Percentiles rank a stretch among this genome's conserved stretches.
phyloP scores from a whole-genome alignment of 2,888 invertebrate genomes.

The Acrocyrtus sp. region DNA sequence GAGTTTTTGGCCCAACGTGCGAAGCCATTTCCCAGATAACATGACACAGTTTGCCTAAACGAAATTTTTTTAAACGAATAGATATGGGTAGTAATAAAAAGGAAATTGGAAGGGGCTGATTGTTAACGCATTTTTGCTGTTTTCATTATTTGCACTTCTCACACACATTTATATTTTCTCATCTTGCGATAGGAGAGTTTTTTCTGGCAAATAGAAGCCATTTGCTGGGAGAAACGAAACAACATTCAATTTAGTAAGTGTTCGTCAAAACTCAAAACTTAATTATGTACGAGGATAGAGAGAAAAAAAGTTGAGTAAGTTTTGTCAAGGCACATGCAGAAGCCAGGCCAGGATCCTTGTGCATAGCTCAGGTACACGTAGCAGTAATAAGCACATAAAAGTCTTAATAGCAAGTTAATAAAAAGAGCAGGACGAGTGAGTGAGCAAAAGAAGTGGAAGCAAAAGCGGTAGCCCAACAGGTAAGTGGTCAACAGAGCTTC shows the following conservation, averaged over 20 bases:
- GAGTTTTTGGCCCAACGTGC: too few species aligned
- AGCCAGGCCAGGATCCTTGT: neutral
- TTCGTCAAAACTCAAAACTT: neutral
- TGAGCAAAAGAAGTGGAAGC: neutral
- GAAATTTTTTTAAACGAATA: too few species aligned
- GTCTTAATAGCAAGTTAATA: neutral
- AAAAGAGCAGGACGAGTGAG: neutral
- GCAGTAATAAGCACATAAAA: neutral
- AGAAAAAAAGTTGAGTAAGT: too few species aligned
- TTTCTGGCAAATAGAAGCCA: too few species aligned
- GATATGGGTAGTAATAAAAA: slow-evolving; percentile 8
- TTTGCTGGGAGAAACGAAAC: neutral
- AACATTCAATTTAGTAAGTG: neutral
- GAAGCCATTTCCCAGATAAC: too few species aligned
- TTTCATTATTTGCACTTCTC: neutral
- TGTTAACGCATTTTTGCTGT: slow-evolving; percentile 18
- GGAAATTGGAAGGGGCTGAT: neutral
- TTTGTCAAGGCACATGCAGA: too few species aligned
- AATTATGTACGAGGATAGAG: neutral
- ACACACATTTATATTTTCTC: neutral
- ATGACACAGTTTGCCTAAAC: too few species aligned
- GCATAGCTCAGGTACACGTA: too few species aligned
- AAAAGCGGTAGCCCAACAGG: neutral
- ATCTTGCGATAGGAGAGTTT: too few species aligned
- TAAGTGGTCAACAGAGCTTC: neutral